A percentile compares a stretch with the other conserved stretches of the same genome.
Conservation (phyloP, 2,797 vertebrate species). For the Tragopan temminckii region DNA sequence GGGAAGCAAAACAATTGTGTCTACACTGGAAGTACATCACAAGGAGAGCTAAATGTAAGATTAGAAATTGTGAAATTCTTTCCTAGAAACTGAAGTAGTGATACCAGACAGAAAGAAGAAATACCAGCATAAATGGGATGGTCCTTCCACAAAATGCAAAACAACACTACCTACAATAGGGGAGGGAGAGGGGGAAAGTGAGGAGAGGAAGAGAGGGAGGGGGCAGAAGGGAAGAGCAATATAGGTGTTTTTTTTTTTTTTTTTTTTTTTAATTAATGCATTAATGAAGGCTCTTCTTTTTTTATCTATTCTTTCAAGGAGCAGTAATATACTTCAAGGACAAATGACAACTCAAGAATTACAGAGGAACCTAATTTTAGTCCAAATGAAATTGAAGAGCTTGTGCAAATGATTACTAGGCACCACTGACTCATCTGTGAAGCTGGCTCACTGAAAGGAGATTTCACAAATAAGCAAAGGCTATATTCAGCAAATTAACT, state of each 20-base stretch:
- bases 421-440: conserved; percentile 17
- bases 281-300: neutral
- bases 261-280: neutral
- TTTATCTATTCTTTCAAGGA: conserved; percentile 25
- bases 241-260: neutral
- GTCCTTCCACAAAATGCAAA: neutral
- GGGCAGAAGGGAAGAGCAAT: neutral
- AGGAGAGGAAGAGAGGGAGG: no score
- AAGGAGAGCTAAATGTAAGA: neutral
- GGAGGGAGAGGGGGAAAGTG: no score
- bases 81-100: neutral
- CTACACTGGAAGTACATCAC: neutral
- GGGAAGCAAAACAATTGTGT: neutral
- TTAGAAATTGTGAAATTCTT: neutral
- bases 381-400: conserved; percentile 64
- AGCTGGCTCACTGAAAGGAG: neutral
- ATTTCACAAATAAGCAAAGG: conserved; percentile 1
- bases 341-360: conserved; percentile 48
- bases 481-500: neutral
- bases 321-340: conserved; percentile 52
- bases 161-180: neutral
- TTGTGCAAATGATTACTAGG: conserved; percentile 42
- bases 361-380: conserved; percentile 69
- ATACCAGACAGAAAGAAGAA: neutral
- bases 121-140: neutral